Evolutionary conservation across 2,888 invertebrate species (phyloP).

Genomic region (Leucania comma): DNA sequence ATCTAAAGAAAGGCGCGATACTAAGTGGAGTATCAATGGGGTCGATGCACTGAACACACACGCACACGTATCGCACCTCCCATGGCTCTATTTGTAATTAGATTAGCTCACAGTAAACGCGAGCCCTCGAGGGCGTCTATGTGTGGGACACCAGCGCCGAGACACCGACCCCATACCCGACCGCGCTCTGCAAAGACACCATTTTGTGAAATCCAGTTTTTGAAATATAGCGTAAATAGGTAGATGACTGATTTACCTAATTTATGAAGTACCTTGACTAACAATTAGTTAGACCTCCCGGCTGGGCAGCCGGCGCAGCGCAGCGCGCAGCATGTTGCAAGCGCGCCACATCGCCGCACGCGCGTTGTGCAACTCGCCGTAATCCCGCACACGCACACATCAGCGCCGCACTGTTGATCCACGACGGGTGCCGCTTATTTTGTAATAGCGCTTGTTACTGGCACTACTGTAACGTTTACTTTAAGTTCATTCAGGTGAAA

Average conservation of each 20-base stretch:
- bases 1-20: conserved; percentile 84
- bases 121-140: not conserved
- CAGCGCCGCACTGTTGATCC: not conserved
- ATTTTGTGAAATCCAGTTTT: not conserved
- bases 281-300: not conserved
- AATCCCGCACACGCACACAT: conserved; percentile 22
- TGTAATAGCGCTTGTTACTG: conserved; percentile 5
- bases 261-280: not conserved
- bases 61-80: conserved; percentile 42
- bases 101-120: conserved; percentile 42
- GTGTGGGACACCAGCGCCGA: not conserved
- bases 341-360: conserved; percentile 36
- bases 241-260: not conserved
- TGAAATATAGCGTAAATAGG: not conserved
- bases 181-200: not conserved
- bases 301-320: not conserved
- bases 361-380: conserved; percentile 44
- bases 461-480: not conserved
- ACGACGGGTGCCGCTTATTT: not conserved
- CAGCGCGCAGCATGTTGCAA: conserved; percentile 19
- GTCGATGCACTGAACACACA: conserved; percentile 77
- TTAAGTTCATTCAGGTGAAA: not conserved
- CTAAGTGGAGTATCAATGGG: conserved; percentile 76
- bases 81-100: conserved; percentile 48
- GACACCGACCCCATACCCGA: not conserved